Conservation (phyloP, 1,140 invertebrate species). For the Prorops nasuta region DNA sequence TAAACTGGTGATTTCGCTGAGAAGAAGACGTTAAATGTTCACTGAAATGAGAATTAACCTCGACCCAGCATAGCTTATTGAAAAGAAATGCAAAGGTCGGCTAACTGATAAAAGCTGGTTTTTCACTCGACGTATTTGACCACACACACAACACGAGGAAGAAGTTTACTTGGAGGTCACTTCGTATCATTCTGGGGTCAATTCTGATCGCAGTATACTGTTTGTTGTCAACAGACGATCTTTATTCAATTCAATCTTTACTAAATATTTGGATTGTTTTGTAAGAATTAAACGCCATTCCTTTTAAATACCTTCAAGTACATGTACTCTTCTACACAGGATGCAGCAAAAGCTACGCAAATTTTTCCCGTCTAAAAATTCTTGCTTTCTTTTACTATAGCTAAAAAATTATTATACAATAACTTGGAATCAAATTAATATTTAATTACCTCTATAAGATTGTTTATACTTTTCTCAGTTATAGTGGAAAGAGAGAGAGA, state of each 20-base stretch:
- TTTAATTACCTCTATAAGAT: too few relatives aligned
- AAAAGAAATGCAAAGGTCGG: slow-evolving; percentile 15
- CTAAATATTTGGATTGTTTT: too few relatives aligned
- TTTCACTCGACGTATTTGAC: background rate
- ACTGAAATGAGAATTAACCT: slow-evolving; percentile 14
- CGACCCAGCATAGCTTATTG: slow-evolving; percentile 16
- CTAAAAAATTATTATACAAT: too few relatives aligned
- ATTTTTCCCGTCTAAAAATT: too few relatives aligned
- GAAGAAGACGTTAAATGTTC: slow-evolving; percentile 10
- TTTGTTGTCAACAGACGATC: background rate
- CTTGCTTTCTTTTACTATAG: too few relatives aligned
- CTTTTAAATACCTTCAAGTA: too few relatives aligned
- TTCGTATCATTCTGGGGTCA: slow-evolving; percentile 14
- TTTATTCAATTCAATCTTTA: too few relatives aligned
- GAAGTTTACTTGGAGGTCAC: slow-evolving; percentile 7
- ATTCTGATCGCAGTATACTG: slow-evolving; percentile 6
- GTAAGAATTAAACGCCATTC: too few relatives aligned
- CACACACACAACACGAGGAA: slow-evolving; percentile 5
- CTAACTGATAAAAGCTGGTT: slow-evolving; percentile 8
- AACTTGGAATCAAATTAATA: too few relatives aligned
- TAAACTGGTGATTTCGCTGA: slow-evolving; percentile 10
- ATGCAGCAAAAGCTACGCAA: too few relatives aligned
- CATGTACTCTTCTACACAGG: too few relatives aligned
- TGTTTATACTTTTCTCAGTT: too few relatives aligned
- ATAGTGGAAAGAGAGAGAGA: background rate